phyloP scores from a whole-genome alignment of 2,113 vertebrate species.

The Lethenteron camtschaticum region DNA sequence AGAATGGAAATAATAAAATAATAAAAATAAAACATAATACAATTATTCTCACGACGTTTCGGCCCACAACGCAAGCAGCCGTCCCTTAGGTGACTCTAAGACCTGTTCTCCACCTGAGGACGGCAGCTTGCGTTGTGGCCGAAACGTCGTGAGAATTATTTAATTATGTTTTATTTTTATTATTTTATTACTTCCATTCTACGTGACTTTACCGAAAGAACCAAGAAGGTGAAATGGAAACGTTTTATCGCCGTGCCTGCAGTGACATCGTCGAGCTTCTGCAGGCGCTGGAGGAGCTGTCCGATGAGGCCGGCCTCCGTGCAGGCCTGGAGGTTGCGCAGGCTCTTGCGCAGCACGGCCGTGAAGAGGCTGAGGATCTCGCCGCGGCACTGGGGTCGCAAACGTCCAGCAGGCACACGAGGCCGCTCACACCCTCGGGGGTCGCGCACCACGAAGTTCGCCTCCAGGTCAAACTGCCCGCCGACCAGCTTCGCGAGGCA shows the following conservation, averaged over 20 bases:
- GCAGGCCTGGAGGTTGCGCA: constrained; percentile 71
- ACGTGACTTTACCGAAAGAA: no score
- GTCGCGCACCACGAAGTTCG: constrained; percentile 98
- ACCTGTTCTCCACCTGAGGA: no score
- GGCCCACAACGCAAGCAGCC: no score
- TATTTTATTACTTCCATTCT: no score
- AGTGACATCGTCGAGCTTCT: constrained; percentile 60
- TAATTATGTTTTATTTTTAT: no score
- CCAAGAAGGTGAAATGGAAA: background rate
- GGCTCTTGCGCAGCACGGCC: constrained; percentile 81
- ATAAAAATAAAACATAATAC: no score
- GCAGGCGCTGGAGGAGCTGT: constrained; percentile 47
- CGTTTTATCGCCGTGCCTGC: constrained; percentile 37
- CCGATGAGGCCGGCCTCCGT: constrained; percentile 68
- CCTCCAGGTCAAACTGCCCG: constrained; percentile 84
- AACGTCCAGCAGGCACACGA: constrained; percentile 74
- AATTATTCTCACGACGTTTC: no score
- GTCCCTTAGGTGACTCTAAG: no score
- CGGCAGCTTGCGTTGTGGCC: no score
- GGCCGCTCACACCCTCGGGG: constrained; percentile 60
- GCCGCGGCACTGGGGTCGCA: constrained; percentile 76
- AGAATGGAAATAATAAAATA: no score
- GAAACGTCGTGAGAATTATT: no score
- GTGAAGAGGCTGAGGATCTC: constrained; percentile 97
- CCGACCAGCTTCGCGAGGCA: constrained; percentile 45